phyloP scores from a whole-genome alignment of 2,113 vertebrate genomes.

The Carettochelys insculpta region DNA sequence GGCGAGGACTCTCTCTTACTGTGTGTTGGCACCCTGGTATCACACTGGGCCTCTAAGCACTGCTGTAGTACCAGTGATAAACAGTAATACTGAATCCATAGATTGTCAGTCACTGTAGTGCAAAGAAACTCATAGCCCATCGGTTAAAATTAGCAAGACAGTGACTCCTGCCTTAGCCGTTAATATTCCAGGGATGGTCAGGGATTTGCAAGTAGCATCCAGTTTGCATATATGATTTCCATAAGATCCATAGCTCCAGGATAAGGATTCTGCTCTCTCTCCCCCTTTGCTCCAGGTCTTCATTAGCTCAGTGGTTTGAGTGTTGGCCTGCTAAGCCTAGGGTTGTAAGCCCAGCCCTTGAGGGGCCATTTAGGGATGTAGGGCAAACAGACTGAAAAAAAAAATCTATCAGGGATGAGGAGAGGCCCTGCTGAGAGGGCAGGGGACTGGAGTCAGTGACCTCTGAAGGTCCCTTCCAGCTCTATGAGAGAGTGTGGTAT shows the following conservation, averaged over 20 bases:
- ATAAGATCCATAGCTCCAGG: background rate
- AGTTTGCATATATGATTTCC: background rate
- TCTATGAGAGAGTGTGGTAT: too few relatives aligned
- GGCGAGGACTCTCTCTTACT: background rate
- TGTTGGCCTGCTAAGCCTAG: too few relatives aligned
- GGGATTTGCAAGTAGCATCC: background rate
- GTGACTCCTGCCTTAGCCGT: background rate
- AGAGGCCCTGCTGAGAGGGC: too few relatives aligned
- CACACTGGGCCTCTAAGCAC: background rate
- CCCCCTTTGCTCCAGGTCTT: background rate
- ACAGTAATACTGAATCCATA: background rate
- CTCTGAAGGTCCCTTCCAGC: too few relatives aligned
- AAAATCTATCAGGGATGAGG: too few relatives aligned
- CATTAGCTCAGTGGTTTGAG: too few relatives aligned
- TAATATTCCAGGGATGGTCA: background rate
- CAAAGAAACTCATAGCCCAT: background rate
- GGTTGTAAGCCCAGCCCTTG: too few relatives aligned
- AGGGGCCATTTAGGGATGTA: too few relatives aligned
- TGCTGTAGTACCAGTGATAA: rapidly evolving
- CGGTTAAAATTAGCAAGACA: background rate
- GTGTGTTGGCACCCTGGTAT: background rate
- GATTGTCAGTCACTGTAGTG: background rate
- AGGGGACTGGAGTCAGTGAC: too few relatives aligned
- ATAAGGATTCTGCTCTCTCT: background rate
- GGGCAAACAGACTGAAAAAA: too few relatives aligned